Base-by-base conservation (phyloP, 2,888 invertebrate species). In the Plagodis dolabraria region DNA sequence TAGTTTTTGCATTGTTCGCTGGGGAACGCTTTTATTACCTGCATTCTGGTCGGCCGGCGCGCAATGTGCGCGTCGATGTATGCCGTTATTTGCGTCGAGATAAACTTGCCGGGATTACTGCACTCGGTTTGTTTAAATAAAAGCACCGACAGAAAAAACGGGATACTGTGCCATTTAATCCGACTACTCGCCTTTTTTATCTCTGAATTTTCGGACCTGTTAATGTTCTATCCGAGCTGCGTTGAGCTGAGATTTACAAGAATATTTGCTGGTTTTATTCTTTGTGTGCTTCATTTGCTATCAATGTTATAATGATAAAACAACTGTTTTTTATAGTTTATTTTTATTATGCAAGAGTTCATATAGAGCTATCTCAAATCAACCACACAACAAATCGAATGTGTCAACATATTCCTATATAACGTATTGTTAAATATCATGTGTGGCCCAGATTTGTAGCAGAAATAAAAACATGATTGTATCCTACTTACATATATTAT, bases 101-200 rank as follows among this genome's bases (percentile, higher is more conserved):
- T 67, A 67, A 67, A 63, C 63, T 62, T 62, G 67, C 60, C 62
- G 56, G 60, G 63, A 59, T 66, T 59, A 68, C 64, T 47, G 64
- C 60, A 48, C 7, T 45, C 58, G 66, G 51, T 48, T 63, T 60
- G 53, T 54, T 66, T 63, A 63, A 63, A 61, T 60, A 56, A 63
- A 66, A 60, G 53, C 55, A 53, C 55, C 57, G 40, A 50, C 44
- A 48, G 45, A 66, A 57, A 57, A 59, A 51, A 12, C 48, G 46
- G 53, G 55, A 63, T 58, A 57, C 46, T 59, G 46, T 52, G 47
- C 53, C 51, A 42, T 54, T 57, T 69, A 67, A 64, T 65, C 62
- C 60, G 65, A 51, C 52, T 56, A 60, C 58, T 65, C 47, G 51
- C 22, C 22, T 51, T 62, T 64, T 60, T 63, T 62, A 7, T 10